Evolutionary conservation across 92 coral and sea anemone genomes (phyloP).

Genomic region (Phenganax marumi): DNA sequence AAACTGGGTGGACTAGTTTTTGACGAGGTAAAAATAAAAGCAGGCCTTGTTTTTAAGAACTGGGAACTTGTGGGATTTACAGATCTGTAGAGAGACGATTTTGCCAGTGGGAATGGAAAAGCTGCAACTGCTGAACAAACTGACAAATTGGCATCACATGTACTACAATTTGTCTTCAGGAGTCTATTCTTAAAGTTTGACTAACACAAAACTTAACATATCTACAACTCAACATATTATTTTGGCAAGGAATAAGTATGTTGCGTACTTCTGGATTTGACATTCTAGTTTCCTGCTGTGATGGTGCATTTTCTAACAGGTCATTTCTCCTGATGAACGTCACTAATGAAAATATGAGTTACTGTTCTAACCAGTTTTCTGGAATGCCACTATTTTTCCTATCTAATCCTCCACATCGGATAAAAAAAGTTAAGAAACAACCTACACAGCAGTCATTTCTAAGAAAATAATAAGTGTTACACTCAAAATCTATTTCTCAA

Average conservation of each 20-base stretch:
- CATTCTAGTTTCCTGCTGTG: constrained; percentile 39
- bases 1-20: constrained; percentile 35
- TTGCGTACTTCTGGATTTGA: constrained; percentile 43
- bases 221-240: constrained; percentile 35
- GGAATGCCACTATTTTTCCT: constrained; percentile 50
- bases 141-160: constrained; percentile 23
- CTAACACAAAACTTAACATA: constrained; percentile 42
- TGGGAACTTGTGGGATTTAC: constrained; percentile 49
- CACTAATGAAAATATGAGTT: constrained; percentile 1
- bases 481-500: constrained; percentile 25
- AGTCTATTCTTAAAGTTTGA: constrained; percentile 44
- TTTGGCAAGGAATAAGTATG: constrained; percentile 48
- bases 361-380: constrained; percentile 35
- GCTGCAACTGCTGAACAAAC: constrained; percentile 16
- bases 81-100: constrained; percentile 10
- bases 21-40: constrained; percentile 42
- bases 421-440: constrained; percentile 51
- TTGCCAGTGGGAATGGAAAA: background rate
- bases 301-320: constrained; percentile 48
- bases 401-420: constrained; percentile 50
- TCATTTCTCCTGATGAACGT: constrained; percentile 41
- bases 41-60: constrained; percentile 38
- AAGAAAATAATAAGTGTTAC: constrained; percentile 43
- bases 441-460: constrained; percentile 34
- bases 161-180: constrained; percentile 30